These are phyloP conservation scores for Apistogramma diplotaenia DNA, from an alignment of 2,113 vertebrate species.

Conservation along the genomic window DNA sequence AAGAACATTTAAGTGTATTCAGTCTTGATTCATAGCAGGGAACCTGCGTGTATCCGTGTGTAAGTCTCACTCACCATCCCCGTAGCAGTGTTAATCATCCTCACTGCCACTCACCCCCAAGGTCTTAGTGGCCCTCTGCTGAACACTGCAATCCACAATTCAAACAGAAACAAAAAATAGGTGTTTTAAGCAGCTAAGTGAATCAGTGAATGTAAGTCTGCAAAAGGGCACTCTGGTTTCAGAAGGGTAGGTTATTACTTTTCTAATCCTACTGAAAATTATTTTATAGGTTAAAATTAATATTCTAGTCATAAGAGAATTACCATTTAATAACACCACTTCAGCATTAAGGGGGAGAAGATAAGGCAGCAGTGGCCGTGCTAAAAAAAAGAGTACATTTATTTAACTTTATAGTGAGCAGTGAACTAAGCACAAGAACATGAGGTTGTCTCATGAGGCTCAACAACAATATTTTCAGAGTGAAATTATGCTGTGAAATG, in stretches of 20 bases:
- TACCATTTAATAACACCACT: not conserved
- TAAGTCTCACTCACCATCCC: slow-evolving; percentile 59
- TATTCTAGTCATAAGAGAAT: slow-evolving; percentile 22
- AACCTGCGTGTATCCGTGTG: slow-evolving; percentile 56
- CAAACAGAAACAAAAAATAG: slow-evolving; percentile 53
- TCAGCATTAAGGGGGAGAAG: not conserved
- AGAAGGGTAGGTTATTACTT: slow-evolving; percentile 39
- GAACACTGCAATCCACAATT: slow-evolving; percentile 50
- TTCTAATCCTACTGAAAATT: slow-evolving; percentile 46
- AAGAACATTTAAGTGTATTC: slow-evolving; percentile 65
- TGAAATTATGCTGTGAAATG: too few relatives aligned
- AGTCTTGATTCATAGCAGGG: slow-evolving; percentile 52
- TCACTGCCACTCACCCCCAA: slow-evolving; percentile 66
- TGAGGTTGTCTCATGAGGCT: not conserved
- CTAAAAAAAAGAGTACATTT: not conserved
- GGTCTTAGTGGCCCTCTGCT: slow-evolving; percentile 63
- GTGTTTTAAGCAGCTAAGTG: slow-evolving; percentile 54
- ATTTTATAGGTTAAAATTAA: slow-evolving; percentile 48
- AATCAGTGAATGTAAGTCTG: slow-evolving; percentile 12
- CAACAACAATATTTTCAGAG: too few relatives aligned
- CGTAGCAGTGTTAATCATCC: slow-evolving; percentile 68
- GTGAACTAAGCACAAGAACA: not conserved
- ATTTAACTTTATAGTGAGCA: not conserved
- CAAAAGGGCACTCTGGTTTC: slow-evolving; percentile 40
- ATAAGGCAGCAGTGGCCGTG: not conserved